phyloP scores from a whole-genome alignment of 1,140 invertebrate species.

The Saxidomus purpurata region DNA sequence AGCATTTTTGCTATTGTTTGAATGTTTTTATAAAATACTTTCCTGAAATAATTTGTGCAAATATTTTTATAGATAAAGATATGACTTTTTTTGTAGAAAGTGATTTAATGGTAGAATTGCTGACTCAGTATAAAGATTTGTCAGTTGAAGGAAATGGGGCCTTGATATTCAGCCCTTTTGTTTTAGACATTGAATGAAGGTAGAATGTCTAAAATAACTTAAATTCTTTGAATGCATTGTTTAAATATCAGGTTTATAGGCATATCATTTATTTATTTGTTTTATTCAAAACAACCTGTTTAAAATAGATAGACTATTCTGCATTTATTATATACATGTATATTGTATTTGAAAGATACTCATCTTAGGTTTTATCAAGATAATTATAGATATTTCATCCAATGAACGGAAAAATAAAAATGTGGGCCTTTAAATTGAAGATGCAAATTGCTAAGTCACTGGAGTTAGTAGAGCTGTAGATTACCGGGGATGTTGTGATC shows the following conservation, averaged over 20 bases:
- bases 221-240: not conserved
- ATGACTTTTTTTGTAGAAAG: conserved; percentile 15
- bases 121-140: too few relatives aligned
- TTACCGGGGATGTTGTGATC: too few relatives aligned
- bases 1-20: conserved; percentile 16
- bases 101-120: too few relatives aligned
- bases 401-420: too few relatives aligned
- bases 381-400: too few relatives aligned
- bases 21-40: not conserved
- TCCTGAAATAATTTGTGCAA: not conserved
- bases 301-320: too few relatives aligned
- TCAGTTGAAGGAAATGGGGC: not conserved
- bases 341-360: too few relatives aligned
- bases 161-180: not conserved
- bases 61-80: not conserved
- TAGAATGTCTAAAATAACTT: not conserved
- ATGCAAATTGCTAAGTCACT: too few relatives aligned
- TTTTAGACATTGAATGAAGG: not conserved
- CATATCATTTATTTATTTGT: not conserved
- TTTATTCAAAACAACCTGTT: not conserved
- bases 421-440: too few relatives aligned
- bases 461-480: too few relatives aligned
- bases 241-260: not conserved
- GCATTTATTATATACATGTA: too few relatives aligned
- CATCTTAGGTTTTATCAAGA: too few relatives aligned